A percentile compares a stretch with the other conserved stretches of the same genome.
Conservation (phyloP, 2,113 vertebrate genomes). For the Grammomys dolichurus region DNA sequence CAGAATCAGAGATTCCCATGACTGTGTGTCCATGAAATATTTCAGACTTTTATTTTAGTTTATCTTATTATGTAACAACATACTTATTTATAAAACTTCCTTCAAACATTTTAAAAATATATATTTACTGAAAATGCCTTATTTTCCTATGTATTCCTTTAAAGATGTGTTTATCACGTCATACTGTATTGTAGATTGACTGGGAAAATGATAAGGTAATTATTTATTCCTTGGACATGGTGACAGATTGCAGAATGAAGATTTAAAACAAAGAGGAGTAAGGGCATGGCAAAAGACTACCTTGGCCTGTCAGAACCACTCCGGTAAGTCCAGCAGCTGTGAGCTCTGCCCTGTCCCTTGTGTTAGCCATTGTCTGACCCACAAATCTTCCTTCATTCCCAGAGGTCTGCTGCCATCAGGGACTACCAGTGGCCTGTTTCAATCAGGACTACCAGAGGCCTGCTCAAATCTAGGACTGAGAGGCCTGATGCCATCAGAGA, state of each 20-base stretch:
- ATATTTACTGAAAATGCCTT: neutral
- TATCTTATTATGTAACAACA: neutral
- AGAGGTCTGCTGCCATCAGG: too few species aligned
- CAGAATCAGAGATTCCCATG: neutral
- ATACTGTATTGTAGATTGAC: neutral
- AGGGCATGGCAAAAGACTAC: neutral
- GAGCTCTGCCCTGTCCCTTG: too few species aligned
- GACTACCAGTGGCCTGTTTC: too few species aligned
- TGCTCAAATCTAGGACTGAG: too few species aligned
- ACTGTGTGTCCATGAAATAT: neutral
- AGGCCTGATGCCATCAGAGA: too few species aligned
- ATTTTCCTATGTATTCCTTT: constrained; percentile 9
- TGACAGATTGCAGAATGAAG: constrained; percentile 12
- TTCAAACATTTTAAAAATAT: neutral
- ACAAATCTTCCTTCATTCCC: too few species aligned
- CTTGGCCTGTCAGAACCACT: too few species aligned
- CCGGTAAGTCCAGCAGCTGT: too few species aligned
- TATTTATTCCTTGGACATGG: constrained; percentile 52
- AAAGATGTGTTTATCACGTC: neutral
- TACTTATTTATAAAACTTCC: neutral
- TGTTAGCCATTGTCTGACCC: too few species aligned
- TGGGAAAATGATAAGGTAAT: constrained; percentile 24
- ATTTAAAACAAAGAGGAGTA: constrained; percentile 14
- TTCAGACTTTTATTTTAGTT: neutral
- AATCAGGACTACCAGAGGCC: too few species aligned